Conservation (phyloP, 2,888 invertebrate species). For the Cyrtodaria siliqua region DNA sequence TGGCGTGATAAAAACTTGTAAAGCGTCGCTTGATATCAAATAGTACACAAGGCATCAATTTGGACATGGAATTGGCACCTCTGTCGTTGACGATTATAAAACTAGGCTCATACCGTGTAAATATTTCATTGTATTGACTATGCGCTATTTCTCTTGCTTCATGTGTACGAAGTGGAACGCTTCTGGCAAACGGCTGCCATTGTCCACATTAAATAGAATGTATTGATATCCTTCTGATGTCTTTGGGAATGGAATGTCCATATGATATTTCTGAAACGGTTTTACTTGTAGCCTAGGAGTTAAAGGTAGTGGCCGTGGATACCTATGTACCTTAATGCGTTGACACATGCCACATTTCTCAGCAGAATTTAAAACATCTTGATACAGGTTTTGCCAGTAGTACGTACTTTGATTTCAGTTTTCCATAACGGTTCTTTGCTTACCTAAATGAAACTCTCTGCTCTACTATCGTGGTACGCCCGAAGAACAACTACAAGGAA, state of each 20-base stretch:
- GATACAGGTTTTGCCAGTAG: conserved; percentile 46
- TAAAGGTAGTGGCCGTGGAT: conserved; percentile 26
- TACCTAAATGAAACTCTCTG: conserved; percentile 48
- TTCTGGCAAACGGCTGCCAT: conserved; percentile 57
- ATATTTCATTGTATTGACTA: conserved; percentile 56
- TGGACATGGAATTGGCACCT: conserved; percentile 59
- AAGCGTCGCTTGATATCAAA: conserved; percentile 48
- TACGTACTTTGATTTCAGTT: conserved; percentile 27
- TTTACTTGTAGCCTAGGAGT: conserved; percentile 9
- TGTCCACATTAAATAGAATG: conserved; percentile 47
- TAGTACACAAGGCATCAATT: conserved; percentile 58
- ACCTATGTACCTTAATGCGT: conserved; percentile 22
- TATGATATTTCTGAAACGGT: conserved; percentile 16
- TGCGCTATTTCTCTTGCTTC: conserved; percentile 57
- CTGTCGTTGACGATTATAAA: conserved; percentile 54
- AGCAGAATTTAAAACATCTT: conserved; percentile 41
- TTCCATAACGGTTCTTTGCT: background rate
- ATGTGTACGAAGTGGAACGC: conserved; percentile 58
- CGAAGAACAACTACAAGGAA: conserved; percentile 22
- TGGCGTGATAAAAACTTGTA: conserved; percentile 60
- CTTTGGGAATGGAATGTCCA: conserved; percentile 20
- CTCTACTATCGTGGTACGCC: conserved; percentile 40
- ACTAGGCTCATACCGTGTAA: conserved; percentile 63
- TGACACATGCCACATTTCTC: conserved; percentile 44
- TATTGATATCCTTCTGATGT: conserved; percentile 21